Conservation (phyloP, 2,797 vertebrate species). For the Distichodus sexfasciatus region DNA sequence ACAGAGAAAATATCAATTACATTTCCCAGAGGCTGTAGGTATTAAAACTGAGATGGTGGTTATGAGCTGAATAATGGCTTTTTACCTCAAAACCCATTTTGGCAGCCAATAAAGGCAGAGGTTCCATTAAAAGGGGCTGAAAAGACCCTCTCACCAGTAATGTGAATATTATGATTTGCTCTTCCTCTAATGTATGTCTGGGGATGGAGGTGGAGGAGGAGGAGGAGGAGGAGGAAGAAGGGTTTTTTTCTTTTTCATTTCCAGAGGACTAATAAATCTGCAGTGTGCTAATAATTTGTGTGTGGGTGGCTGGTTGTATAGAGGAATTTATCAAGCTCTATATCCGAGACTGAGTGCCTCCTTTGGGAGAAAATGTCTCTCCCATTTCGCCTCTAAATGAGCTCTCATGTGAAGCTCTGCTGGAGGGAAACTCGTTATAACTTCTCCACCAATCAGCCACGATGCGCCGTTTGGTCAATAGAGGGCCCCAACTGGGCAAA, state of each 20-base stretch:
- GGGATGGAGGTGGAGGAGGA: too few relatives aligned
- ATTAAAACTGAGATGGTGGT: not conserved
- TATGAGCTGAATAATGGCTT: constrained; percentile 2
- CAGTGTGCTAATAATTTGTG: not conserved
- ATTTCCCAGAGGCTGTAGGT: constrained; percentile 1
- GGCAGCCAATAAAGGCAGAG: not conserved
- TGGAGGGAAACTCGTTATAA: not conserved
- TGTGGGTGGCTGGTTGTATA: not conserved
- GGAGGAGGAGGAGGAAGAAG: not conserved
- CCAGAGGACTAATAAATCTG: not conserved
- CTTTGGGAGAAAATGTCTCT: not conserved
- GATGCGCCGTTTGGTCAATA: not conserved
- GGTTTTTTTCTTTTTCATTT: not conserved
- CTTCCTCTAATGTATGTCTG: too few relatives aligned
- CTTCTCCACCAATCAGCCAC: not conserved
- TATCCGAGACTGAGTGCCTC: not conserved
- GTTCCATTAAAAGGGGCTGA: not conserved
- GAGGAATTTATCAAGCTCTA: not conserved
- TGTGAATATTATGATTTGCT: not conserved
- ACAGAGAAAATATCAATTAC: not conserved
- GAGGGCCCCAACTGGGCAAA: not conserved
- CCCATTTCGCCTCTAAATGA: constrained; percentile 6
- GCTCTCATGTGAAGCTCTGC: constrained; percentile 1
- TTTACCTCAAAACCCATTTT: not conserved
- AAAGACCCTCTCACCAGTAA: not conserved